Evolutionary conservation across 2,113 vertebrate species (phyloP).

Genomic region (Euleptes europaea): DNA sequence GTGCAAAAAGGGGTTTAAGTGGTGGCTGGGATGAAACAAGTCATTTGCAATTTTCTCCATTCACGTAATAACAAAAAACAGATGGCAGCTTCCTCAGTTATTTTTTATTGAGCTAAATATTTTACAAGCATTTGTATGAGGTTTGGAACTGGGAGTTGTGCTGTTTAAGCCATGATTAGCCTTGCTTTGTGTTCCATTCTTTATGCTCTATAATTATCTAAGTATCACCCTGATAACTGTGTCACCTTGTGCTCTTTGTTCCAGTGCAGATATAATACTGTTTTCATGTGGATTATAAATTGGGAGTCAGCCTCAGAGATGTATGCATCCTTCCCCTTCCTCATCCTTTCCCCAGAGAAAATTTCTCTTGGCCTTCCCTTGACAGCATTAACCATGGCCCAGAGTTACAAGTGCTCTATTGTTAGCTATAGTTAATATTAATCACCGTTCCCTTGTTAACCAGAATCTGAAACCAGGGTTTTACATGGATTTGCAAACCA

Average conservation of each 20-base stretch:
- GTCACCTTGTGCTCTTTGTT: background rate
- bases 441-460: background rate
- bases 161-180: slow-evolving; percentile 11
- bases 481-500: background rate
- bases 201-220: background rate
- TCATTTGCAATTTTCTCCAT: slow-evolving; percentile 5
- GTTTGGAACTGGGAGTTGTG: slow-evolving; percentile 8
- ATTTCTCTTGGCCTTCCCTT: background rate
- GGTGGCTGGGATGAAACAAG: slow-evolving; percentile 8
- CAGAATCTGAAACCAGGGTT: background rate
- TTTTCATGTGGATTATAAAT: background rate
- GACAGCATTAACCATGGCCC: background rate
- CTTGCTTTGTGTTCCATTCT: slow-evolving; percentile 4
- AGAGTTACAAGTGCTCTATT: background rate
- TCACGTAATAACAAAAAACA: slow-evolving; percentile 12
- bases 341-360: background rate
- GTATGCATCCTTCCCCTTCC: background rate
- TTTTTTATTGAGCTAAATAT: slow-evolving; percentile 34
- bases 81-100: slow-evolving; percentile 34
- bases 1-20: slow-evolving; percentile 13
- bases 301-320: background rate
- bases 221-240: background rate
- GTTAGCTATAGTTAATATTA: background rate
- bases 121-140: slow-evolving; percentile 24
- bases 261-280: background rate